Evolutionary conservation across 2,888 invertebrate genomes (phyloP).

Genomic region (Nemurella pictetii): DNA sequence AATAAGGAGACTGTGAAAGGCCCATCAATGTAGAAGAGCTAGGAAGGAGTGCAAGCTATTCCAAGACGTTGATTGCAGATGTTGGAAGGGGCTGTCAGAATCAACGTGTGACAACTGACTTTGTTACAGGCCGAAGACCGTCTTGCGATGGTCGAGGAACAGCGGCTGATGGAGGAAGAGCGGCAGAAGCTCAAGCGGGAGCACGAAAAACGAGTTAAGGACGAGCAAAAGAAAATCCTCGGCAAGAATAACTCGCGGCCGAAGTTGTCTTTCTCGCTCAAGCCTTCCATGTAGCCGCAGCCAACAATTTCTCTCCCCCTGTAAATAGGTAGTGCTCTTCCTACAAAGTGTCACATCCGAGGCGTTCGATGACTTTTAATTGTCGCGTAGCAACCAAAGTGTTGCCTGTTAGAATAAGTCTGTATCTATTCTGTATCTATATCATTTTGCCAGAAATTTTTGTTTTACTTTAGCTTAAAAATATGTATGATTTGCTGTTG

Average conservation of each 20-base stretch:
- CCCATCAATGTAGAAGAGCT: no score
- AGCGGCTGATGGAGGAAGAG: conserved; percentile 94
- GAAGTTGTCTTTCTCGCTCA: conserved; percentile 88
- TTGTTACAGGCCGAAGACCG: conserved; percentile 87
- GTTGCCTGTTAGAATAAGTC: neutral
- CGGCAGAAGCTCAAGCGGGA: conserved; percentile 90
- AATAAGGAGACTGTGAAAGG: no score
- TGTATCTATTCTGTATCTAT: neutral
- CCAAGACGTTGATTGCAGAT: no score
- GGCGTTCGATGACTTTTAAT: neutral
- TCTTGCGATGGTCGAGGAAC: conserved; percentile 94
- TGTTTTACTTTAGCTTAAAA: neutral
- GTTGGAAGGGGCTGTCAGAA: no score
- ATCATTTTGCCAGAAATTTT: neutral
- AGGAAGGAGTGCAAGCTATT: no score
- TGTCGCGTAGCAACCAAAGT: neutral
- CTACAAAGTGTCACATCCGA: neutral
- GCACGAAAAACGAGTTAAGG: conserved; percentile 87
- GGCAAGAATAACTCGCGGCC: conserved; percentile 97
- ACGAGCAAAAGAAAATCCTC: conserved; percentile 95
- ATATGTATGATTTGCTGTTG: neutral
- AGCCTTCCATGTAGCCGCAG: conserved; percentile 63
- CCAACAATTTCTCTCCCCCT: neutral
- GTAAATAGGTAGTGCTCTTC: neutral
- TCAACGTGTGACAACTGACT: neutral